Evolutionary conservation across 2,888 invertebrate species (phyloP), one percentile per base, ranked within the genome.

Genomic region (Pseudeuparius sepicola): DNA sequence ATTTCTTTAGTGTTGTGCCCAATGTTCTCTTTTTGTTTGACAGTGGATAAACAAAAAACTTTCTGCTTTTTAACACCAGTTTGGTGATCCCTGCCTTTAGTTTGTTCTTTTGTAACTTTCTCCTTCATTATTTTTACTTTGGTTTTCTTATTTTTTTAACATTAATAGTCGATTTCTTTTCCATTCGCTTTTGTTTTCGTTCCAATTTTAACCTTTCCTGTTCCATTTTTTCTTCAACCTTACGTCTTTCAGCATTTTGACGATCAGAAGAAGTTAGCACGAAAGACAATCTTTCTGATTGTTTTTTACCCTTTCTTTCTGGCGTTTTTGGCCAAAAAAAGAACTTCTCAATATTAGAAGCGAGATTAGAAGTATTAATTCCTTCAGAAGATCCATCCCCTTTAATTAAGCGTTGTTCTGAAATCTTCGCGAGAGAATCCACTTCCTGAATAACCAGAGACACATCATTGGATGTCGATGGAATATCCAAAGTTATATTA

Each of bases 231-330:
- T 31, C 24, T 31, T 32, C 6, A 10, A 31, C 24, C 26, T 36
- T 31, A 24, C 31, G 36, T 29, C 17, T 32, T 36, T 31, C 36
- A 13, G 33, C 33, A 33, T 25, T 33, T 33, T 33, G 25, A 3
- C 25, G 26, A 29, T 28, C 25, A 7, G 26, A 34, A 3, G 34
- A 34, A 20, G 31, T 31, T 34, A 34, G 31, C 12, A 36, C 36
- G 16, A 36, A 36, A 4, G 31, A 31, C 14, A 36, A 24, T 36
- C 24, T 31, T 32, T 31, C 36, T 16, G 20, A 24, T 31, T 36
- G 29, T 31, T 24, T 36, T 31, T 36, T 32, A 24, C 36, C 36
- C 7, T 36, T 36, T 2, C 36, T 7, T 24, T 36, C 35, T 15
- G 30, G 20, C 9, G 30, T 31, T 14, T 35, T 35, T 9, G 30